Evolutionary conservation across 1,140 invertebrate species (phyloP).

Genomic region (Chrysopa pallens): DNA sequence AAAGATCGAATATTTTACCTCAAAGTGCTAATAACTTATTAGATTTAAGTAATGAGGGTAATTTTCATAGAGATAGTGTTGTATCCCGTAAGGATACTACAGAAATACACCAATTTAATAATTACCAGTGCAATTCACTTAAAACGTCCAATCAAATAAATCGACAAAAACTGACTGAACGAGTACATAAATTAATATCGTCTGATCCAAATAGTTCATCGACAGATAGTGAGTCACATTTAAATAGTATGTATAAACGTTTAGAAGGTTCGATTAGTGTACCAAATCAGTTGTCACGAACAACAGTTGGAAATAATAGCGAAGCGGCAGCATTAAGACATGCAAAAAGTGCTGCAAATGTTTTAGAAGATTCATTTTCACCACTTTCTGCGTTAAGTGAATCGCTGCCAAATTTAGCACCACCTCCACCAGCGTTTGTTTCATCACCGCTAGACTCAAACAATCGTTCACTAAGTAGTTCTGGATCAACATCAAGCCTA

Average conservation of each 20-base stretch:
- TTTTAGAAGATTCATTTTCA: slow-evolving; percentile 24
- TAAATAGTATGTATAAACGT: slow-evolving; percentile 23
- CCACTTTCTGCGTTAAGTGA: slow-evolving; percentile 24
- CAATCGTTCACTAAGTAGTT: slow-evolving; percentile 11
- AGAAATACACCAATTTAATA: background rate
- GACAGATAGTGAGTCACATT: slow-evolving; percentile 27
- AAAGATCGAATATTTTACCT: background rate
- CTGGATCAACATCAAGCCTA: slow-evolving; percentile 45
- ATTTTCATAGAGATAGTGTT: background rate
- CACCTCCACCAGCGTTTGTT: slow-evolving; percentile 23
- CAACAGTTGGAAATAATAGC: slow-evolving; percentile 4
- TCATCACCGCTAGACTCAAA: slow-evolving; percentile 4
- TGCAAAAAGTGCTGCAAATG: slow-evolving; percentile 39
- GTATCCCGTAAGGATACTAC: background rate
- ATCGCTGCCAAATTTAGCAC: slow-evolving; percentile 40
- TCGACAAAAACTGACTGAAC: slow-evolving; percentile 27
- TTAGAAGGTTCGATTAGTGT: slow-evolving; percentile 37
- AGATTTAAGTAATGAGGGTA: background rate
- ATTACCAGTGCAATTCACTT: background rate
- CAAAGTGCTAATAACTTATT: too few species aligned
- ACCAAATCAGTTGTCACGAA: slow-evolving; percentile 30
- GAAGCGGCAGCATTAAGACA: slow-evolving; percentile 24
- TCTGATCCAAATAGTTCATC: slow-evolving; percentile 29
- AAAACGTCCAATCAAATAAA: slow-evolving; percentile 2
- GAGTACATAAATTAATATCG: slow-evolving; percentile 28